These are phyloP conservation scores for Metridium senile DNA, from an alignment of 92 coral and sea anemone species.

Conservation along the genomic window DNA sequence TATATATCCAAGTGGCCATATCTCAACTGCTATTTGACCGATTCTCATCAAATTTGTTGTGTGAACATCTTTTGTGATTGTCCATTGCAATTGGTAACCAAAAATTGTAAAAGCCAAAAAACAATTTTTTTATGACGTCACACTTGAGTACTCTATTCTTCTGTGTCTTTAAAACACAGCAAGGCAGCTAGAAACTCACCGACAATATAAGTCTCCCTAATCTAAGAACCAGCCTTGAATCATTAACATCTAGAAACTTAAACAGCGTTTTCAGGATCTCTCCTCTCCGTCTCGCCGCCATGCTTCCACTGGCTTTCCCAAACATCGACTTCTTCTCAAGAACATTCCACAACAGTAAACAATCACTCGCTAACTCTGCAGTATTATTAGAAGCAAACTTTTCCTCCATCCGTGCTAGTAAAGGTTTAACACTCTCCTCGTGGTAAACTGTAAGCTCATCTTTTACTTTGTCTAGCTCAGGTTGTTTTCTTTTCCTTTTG, in stretches of 20 bases:
- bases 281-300: constrained; percentile 80
- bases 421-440: constrained; percentile 89
- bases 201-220: constrained; percentile 84
- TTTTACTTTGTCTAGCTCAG: constrained; percentile 51
- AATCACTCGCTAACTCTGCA: constrained; percentile 78
- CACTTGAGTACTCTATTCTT: too few species aligned
- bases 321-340: constrained; percentile 76
- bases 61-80: too few species aligned
- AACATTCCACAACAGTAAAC: constrained; percentile 74
- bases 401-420: constrained; percentile 80
- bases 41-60: too few species aligned
- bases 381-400: constrained; percentile 62
- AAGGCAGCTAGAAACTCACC: too few species aligned
- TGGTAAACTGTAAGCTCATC: constrained; percentile 74
- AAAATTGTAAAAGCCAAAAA: too few species aligned
- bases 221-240: constrained; percentile 84
- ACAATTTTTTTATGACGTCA: too few species aligned
- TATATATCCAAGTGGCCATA: too few species aligned
- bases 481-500: constrained; percentile 56
- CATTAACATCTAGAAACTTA: constrained; percentile 86
- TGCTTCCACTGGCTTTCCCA: constrained; percentile 81
- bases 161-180: too few species aligned
- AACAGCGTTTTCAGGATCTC: constrained; percentile 91
- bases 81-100: too few species aligned
- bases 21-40: too few species aligned